Conservation (phyloP, 1,140 invertebrate genomes). For the Laupala kohalensis region DNA sequence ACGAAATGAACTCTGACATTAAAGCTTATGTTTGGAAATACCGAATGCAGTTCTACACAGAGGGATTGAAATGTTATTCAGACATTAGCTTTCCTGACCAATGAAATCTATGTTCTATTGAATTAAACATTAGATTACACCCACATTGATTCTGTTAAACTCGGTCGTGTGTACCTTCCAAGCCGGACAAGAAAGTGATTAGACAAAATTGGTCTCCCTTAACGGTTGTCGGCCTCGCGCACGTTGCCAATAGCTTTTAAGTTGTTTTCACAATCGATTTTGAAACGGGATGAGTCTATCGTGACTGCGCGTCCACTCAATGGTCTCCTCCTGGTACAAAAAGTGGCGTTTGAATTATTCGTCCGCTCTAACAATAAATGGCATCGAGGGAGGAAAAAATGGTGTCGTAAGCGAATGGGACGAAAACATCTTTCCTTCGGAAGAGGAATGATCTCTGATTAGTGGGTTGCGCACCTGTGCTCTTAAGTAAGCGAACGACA, state of each 20-base stretch:
- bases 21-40: too few species aligned
- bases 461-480: background rate
- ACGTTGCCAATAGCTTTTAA: background rate
- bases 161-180: too few species aligned
- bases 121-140: too few species aligned
- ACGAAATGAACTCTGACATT: too few species aligned
- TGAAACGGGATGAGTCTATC: background rate
- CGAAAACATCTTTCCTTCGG: background rate
- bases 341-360: background rate
- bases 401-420: background rate
- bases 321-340: background rate
- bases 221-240: background rate
- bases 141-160: too few species aligned
- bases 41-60: too few species aligned
- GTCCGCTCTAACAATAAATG: background rate
- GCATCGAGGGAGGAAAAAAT: background rate
- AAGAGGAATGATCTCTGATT: background rate
- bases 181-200: background rate
- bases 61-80: too few species aligned
- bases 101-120: too few species aligned
- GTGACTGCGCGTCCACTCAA: background rate
- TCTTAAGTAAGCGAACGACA: background rate
- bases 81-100: too few species aligned
- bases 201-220: background rate
- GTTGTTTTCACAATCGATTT: background rate